phyloP scores from a whole-genome alignment of 30 jellyfish, hydroid and myxozoan genomes.

The Pseudorhiza aurosa region DNA sequence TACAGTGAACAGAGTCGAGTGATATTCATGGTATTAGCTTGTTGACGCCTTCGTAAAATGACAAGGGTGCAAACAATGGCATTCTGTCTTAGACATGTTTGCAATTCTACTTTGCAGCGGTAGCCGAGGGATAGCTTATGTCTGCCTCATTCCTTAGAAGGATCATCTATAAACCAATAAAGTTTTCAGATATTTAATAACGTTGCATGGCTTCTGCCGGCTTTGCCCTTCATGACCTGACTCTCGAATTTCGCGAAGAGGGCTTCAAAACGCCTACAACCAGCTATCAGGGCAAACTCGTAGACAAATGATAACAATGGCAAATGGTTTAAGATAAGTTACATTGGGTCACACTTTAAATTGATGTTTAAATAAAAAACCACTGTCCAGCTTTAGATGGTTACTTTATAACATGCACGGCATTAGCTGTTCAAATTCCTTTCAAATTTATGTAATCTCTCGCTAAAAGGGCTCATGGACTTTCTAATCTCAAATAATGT shows the following conservation, averaged over 20 bases:
- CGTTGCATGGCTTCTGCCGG: conserved; percentile 3
- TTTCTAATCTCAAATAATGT: conserved; percentile 42
- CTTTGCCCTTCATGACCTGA: not conserved
- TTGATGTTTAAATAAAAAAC: conserved; percentile 29
- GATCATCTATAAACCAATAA: conserved; percentile 13
- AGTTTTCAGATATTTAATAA: conserved; percentile 6
- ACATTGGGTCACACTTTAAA: conserved; percentile 28
- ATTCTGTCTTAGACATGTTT: not conserved
- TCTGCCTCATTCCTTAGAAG: not conserved
- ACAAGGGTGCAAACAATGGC: not conserved
- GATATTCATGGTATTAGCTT: not conserved
- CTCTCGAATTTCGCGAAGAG: not conserved
- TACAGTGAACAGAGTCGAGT: too few species aligned
- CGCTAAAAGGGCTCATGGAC: conserved; percentile 34
- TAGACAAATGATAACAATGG: conserved; percentile 1
- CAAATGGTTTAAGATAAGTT: conserved; percentile 31
- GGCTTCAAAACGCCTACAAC: conserved; percentile 1
- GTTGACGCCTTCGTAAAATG: not conserved
- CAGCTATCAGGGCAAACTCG: not conserved
- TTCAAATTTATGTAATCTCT: conserved; percentile 39
- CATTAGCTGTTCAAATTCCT: conserved; percentile 59
- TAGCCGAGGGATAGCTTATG: conserved; percentile 2
- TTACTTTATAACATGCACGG: conserved; percentile 16
- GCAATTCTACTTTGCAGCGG: conserved; percentile 12
- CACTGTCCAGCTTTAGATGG: conserved; percentile 26